Evolutionary conservation across 2,797 vertebrate species (phyloP).

Genomic region (Crax fasciolata): DNA sequence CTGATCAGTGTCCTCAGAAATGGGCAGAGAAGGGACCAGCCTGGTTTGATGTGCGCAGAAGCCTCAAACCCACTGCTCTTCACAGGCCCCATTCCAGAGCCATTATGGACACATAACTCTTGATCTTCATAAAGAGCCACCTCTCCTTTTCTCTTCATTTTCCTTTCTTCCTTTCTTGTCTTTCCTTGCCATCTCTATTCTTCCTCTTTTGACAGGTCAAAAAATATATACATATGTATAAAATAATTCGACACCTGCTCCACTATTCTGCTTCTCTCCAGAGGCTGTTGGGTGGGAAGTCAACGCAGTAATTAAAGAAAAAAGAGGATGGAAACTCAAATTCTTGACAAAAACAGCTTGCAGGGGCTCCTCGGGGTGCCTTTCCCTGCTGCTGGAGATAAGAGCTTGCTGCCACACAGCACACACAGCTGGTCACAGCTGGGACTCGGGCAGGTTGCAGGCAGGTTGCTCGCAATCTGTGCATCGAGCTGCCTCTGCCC

Average conservation of each 20-base stretch:
- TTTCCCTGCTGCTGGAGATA: background rate
- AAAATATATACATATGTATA: accelerated
- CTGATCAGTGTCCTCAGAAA: conserved; percentile 35
- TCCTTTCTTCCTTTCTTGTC: background rate
- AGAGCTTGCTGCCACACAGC: background rate
- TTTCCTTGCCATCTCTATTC: background rate
- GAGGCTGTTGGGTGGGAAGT: background rate
- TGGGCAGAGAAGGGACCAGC: background rate
- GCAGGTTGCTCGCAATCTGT: background rate
- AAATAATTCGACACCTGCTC: background rate
- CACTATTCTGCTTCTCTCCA: background rate
- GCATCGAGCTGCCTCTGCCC: background rate
- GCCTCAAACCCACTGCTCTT: background rate
- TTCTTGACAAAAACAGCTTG: background rate
- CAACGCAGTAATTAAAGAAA: background rate
- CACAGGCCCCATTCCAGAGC: background rate
- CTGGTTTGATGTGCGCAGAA: background rate
- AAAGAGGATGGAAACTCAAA: no score
- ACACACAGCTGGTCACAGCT: background rate
- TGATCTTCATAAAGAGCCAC: background rate
- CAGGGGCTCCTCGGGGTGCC: background rate
- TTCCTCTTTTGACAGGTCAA: background rate
- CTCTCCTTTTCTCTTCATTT: background rate
- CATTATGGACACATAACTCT: background rate
- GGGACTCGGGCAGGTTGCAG: background rate